phyloP scores from a whole-genome alignment of 2,888 invertebrate species.

The Adela reaumurella region DNA sequence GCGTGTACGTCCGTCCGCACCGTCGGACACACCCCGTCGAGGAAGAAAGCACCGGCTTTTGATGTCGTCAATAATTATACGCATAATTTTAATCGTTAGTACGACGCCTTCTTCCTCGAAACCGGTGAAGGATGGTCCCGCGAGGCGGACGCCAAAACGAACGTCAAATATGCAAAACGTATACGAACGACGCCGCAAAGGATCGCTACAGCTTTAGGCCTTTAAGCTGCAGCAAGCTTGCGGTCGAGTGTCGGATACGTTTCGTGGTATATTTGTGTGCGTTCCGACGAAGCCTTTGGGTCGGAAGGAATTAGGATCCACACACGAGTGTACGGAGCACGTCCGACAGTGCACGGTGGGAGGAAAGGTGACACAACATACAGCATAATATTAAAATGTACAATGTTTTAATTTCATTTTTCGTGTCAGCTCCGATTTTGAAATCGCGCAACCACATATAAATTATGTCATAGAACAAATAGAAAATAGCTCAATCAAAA shows the following conservation, averaged over 20 bases:
- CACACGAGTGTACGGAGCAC: constrained; percentile 22
- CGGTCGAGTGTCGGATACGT: constrained; percentile 19
- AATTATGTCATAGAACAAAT: constrained; percentile 49
- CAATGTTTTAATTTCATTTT: constrained; percentile 33
- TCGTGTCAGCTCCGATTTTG: constrained; percentile 47
- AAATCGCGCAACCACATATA: constrained; percentile 54
- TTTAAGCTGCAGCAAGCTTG: constrained; percentile 42
- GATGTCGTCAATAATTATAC: constrained; percentile 30
- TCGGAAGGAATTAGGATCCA: constrained; percentile 18
- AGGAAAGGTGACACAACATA: constrained; percentile 21
- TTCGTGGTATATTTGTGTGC: not conserved
- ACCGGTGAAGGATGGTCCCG: constrained; percentile 28
- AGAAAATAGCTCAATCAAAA: constrained; percentile 49
- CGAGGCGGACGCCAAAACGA: constrained; percentile 36
- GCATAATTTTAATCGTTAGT: constrained; percentile 14
- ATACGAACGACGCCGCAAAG: constrained; percentile 24
- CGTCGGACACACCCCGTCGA: constrained; percentile 38
- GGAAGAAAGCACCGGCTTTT: constrained; percentile 22
- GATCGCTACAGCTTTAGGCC: constrained; percentile 39
- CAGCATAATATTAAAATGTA: not conserved
- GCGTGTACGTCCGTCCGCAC: constrained; percentile 18
- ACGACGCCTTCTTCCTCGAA: not conserved
- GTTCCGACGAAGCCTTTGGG: too few relatives aligned
- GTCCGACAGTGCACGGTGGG: constrained; percentile 30
- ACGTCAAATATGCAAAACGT: constrained; percentile 28